Evolutionary conservation across 2,113 vertebrate species (phyloP), one percentile per base, ranked within the genome.

Genomic region (Myotis yumanensis): DNA sequence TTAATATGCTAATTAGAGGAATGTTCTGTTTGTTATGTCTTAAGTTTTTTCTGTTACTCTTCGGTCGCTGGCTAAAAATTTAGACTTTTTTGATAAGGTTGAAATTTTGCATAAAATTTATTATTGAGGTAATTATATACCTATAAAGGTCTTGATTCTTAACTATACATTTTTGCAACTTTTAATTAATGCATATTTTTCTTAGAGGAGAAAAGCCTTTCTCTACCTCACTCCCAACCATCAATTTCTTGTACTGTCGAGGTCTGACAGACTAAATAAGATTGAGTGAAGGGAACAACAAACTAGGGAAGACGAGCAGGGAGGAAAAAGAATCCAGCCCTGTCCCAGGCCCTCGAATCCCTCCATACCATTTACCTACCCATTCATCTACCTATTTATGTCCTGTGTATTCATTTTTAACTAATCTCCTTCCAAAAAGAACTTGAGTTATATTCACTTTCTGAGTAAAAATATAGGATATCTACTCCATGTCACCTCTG

Each of bases 41-140:
- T 69, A 66, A 43, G 23, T 72, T 90, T 96, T 95, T 8, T 14
- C 14, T 94, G 62, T 91, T 22, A 46, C 25, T 82, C 51, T 90
- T 85, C 16, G 35, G 7, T 92, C 89, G 23, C 73, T 89, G 37
- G 51, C 59, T 32, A 80, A 64, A 81, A 54, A 23, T 57, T 79
- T 32, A 77, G 40, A 84, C 32, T 66, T 90, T 86, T 84, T 93
- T 71, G 48, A 57, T 90, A 80, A 90, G 48, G 43, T 69, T 90
- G 46, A 89, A 93, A 69, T 88, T 51, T 92, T 86, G 37, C 72
- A 7, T 88, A 66, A 87, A 75, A 73, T 66, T 22, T 64, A 82
- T n/a, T 64, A 28, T 25, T 32, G 18, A 80, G 48, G 11, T 75
- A 79, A 86, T 76, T 30, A 85, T 18, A 37, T 57, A 18, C 59